A percentile compares a stretch with the other conserved stretches of the same genome.
phyloP scores from a whole-genome alignment of 2,113 vertebrate species.

The Tauraco erythrolophus region DNA sequence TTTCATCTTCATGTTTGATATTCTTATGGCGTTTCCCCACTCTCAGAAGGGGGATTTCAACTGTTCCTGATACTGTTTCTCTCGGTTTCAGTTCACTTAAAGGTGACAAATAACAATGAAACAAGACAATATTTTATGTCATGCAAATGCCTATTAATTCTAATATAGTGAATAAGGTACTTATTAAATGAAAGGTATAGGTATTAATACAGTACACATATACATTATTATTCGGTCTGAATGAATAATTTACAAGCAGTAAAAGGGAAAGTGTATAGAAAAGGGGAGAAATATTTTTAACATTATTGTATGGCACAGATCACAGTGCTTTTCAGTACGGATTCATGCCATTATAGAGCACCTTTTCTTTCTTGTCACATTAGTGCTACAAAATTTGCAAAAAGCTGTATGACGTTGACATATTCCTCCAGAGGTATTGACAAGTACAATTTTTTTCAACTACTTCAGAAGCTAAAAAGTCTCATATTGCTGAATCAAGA shows the following conservation, averaged over 20 bases:
- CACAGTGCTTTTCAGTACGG: background rate
- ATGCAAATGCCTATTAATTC: background rate
- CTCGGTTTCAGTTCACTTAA: background rate
- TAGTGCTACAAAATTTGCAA: background rate
- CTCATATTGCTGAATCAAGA: background rate
- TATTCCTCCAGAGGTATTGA: background rate
- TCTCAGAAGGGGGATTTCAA: background rate
- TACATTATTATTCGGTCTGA: background rate
- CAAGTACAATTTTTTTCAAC: background rate
- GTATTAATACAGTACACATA: background rate
- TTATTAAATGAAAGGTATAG: background rate
- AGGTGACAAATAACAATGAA: background rate
- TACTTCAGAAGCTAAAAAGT: background rate
- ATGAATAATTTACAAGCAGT: background rate
- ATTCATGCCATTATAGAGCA: background rate
- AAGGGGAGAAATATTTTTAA: background rate
- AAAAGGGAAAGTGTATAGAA: background rate
- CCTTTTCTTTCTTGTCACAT: background rate
- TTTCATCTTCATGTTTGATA: background rate
- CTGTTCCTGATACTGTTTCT: background rate
- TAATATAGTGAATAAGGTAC: background rate
- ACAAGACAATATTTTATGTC: background rate
- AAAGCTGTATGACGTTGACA: background rate
- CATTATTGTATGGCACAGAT: background rate
- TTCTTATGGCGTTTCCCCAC: accelerated